These are phyloP conservation scores for Aurelia sp. DNA, from an alignment of 30 jellyfish, hydroid and myxozoan species.

Conservation along the genomic window DNA sequence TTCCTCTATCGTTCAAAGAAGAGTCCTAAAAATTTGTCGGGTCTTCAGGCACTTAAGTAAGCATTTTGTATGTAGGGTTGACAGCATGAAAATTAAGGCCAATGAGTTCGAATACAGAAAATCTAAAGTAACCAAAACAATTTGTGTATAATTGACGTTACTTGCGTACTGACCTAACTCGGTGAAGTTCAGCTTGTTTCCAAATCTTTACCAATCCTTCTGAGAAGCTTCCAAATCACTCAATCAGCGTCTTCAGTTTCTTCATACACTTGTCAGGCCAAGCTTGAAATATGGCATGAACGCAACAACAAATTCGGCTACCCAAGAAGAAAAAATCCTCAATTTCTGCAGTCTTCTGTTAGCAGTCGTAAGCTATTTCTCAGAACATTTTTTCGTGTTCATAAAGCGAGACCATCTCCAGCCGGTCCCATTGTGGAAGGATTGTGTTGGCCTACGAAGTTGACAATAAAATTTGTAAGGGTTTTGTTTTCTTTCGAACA, in stretches of 20 bases:
- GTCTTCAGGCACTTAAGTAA: too few relatives aligned
- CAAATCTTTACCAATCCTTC: too few relatives aligned
- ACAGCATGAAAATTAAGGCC: too few relatives aligned
- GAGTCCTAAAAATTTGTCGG: too few relatives aligned
- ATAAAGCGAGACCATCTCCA: conserved; percentile 43
- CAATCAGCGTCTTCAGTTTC: too few relatives aligned
- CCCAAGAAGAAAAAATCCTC: conserved; percentile 4
- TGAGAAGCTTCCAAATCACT: too few relatives aligned
- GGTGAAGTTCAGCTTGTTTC: too few relatives aligned
- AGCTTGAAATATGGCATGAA: background rate
- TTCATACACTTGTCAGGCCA: background rate
- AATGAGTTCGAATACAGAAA: too few relatives aligned
- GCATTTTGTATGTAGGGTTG: too few relatives aligned
- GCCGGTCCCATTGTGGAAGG: conserved; percentile 34
- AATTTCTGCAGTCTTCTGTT: conserved; percentile 28
- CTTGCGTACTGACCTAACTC: too few relatives aligned
- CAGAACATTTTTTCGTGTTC: conserved; percentile 13
- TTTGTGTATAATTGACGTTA: too few relatives aligned
- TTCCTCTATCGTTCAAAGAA: background rate
- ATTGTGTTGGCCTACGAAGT: background rate
- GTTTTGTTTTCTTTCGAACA: conserved; percentile 7
- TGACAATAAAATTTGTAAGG: background rate
- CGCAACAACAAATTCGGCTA: conserved; percentile 2
- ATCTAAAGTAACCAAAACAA: too few relatives aligned
- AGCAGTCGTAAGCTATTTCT: conserved; percentile 17